A percentile compares a stretch with the other conserved stretches of the same genome.
These are phyloP conservation scores for Caretta caretta DNA, from an alignment of 2,113 vertebrate species.

Conservation along the genomic window DNA sequence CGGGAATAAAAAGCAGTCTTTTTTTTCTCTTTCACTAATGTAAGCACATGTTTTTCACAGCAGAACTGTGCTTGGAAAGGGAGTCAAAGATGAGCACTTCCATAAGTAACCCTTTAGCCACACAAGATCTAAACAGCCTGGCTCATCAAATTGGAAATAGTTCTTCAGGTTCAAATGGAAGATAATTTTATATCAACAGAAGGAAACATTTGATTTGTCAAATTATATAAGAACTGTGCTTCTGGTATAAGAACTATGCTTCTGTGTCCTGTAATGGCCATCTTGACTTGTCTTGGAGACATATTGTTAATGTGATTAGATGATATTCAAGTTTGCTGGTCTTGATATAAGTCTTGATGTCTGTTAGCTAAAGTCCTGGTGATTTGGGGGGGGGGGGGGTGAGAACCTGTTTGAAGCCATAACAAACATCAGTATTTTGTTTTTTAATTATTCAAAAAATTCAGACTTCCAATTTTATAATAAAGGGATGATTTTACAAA, in stretches of 20 bases:
- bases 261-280: neutral
- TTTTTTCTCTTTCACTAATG: too few relatives aligned
- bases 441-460: neutral
- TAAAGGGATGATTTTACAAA: neutral
- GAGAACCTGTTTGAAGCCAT: neutral
- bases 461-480: neutral
- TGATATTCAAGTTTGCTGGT: neutral
- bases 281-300: neutral
- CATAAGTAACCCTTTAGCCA: neutral
- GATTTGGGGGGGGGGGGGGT: rapidly evolving
- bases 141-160: neutral
- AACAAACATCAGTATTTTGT: neutral
- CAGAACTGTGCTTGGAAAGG: too few relatives aligned
- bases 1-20: too few relatives aligned
- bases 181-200: neutral
- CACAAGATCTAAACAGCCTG: neutral
- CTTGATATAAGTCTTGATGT: neutral
- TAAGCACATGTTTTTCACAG: too few relatives aligned
- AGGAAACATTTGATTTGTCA: neutral
- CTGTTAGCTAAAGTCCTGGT: neutral
- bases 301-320: neutral
- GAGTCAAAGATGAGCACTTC: too few relatives aligned
- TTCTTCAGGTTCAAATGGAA: neutral
- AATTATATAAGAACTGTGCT: too few relatives aligned
- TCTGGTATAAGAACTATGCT: neutral